Evolutionary conservation across 2,113 vertebrate species (phyloP), one percentile per base, ranked within the genome.

Genomic region (Pandion haliaetus): DNA sequence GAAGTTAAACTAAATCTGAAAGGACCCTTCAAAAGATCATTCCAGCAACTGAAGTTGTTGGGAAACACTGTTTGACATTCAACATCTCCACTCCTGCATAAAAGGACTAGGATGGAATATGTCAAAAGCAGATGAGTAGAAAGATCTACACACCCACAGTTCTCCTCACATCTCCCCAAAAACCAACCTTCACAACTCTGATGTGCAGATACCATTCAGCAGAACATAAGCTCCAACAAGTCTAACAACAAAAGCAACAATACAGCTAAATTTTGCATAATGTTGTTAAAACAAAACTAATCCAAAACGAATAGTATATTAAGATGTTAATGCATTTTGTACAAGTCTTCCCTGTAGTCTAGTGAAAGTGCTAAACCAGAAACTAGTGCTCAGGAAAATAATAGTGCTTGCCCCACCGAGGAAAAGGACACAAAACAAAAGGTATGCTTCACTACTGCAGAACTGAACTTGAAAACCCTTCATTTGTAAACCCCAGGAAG

Each of bases 241-340:
- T 72, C 52, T 44, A 70, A 31, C 13, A 62, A 8, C 9, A 65
- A 69, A 66, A 58, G 42, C 65, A 65, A 77, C 23, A 57, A 36
- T 4, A 47, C 11, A 73, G 10, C 14, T 8, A 86, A 29, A 52
- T 21, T 72, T n/a, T 25, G 29, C 32, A 52, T 26, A 20, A 40
- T 7, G 17, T 49, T 57, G 38, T 45, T 61, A 47, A 76, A 88
- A 32, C 9, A 82, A 58, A 86, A 47, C 8, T 78, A 85, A 83
- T 36, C 1, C 21, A 49, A 83, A 70, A 28, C 14, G 0, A 65
- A 5, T 1, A 52, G 10, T 8, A 14, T 5, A 52, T 12, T 38
- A 58, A 72, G 19, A 77, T 34, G 8, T 5, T 40, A 61, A n/a
- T 1, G 0, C 5, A 38, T 59, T 59, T 52, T 65, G 44, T 40